Evolutionary conservation across 2,888 invertebrate species (phyloP).

Genomic region (Petrophora chlorosata): DNA sequence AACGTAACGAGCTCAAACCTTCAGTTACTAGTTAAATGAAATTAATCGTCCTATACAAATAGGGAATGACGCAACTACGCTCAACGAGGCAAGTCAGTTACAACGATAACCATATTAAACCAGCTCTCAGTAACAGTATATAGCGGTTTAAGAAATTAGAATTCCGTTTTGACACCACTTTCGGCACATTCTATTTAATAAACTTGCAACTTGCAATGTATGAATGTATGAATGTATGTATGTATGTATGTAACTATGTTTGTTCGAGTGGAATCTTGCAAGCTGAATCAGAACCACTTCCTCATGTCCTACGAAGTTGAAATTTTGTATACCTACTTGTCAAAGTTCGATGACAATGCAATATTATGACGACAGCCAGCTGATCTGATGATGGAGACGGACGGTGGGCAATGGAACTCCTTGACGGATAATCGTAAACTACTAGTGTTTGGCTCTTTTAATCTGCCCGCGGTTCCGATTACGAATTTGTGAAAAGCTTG

Average conservation of each 20-base stretch:
- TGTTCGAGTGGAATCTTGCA: too few species aligned
- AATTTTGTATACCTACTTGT: too few species aligned
- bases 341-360: too few species aligned
- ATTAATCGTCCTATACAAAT: slow-evolving; percentile 60
- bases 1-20: neutral
- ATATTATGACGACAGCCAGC: too few species aligned
- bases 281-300: too few species aligned
- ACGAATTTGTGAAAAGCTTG: too few species aligned
- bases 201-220: slow-evolving; percentile 27
- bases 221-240: neutral
- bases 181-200: slow-evolving; percentile 40
- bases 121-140: slow-evolving; percentile 33
- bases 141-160: slow-evolving; percentile 42
- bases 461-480: too few species aligned
- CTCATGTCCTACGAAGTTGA: too few species aligned
- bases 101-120: slow-evolving; percentile 45
- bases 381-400: too few species aligned
- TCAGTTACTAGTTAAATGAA: slow-evolving; percentile 34
- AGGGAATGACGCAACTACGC: slow-evolving; percentile 34
- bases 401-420: too few species aligned
- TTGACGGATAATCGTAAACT: too few species aligned
- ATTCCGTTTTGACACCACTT: slow-evolving; percentile 36
- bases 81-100: slow-evolving; percentile 37
- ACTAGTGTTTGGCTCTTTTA: too few species aligned
- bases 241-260: neutral